Percentiles rank a stretch among this genome's conserved stretches.
phyloP scores from a whole-genome alignment of 1,140 invertebrate species.

The Euura lappo region DNA sequence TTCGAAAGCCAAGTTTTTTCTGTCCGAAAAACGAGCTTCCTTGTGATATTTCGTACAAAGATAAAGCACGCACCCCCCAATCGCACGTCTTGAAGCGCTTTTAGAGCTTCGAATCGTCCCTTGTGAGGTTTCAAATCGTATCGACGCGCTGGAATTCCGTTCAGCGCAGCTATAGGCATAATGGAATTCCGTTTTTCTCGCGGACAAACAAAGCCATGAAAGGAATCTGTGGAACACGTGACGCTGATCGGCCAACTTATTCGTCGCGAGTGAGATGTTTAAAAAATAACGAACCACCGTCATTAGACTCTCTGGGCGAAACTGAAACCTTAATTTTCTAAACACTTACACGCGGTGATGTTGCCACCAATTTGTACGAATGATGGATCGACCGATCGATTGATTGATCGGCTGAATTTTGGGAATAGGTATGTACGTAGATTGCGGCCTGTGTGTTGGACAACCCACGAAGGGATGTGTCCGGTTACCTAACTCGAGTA shows the following conservation, averaged over 20 bases:
- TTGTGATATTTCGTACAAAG: no score
- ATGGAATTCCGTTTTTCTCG: no score
- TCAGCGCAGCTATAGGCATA: no score
- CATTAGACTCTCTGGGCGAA: background rate
- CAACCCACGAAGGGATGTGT: no score
- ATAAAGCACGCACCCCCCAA: background rate
- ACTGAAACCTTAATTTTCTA: background rate
- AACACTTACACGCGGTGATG: background rate
- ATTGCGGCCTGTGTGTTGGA: background rate
- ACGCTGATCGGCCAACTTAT: no score
- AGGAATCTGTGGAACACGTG: no score
- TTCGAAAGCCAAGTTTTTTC: background rate
- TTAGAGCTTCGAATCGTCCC: background rate
- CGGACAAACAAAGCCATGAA: no score
- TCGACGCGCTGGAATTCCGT: background rate
- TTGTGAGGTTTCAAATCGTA: background rate
- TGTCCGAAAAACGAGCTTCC: background rate
- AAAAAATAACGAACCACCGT: no score
- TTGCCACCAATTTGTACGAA: background rate
- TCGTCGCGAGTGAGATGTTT: no score
- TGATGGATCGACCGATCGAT: no score
- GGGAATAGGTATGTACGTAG: background rate
- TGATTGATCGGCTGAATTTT: no score
- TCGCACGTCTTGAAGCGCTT: background rate
- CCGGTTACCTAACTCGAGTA: no score